These are phyloP conservation scores for Uropetala carovei DNA, from an alignment of 2,888 invertebrate genomes.

Conservation along the genomic window DNA sequence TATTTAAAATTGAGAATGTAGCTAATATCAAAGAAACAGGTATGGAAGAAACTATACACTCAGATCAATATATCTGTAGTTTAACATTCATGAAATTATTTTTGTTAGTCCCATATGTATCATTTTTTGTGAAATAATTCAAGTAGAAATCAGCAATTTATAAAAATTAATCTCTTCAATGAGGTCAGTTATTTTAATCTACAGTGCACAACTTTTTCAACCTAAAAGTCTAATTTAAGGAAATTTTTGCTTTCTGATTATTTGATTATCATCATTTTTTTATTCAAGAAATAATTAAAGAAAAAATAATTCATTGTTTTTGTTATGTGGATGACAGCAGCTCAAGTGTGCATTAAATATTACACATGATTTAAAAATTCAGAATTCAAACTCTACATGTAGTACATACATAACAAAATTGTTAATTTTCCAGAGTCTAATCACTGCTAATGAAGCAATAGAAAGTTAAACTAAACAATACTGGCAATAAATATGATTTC, in stretches of 20 bases:
- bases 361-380: too few relatives aligned
- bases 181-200: neutral
- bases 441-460: neutral
- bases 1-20: constrained; percentile 25
- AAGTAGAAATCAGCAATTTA: too few relatives aligned
- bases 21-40: neutral
- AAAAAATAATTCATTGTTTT: neutral
- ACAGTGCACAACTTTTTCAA: neutral
- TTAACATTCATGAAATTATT: neutral
- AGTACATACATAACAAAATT: too few relatives aligned
- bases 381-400: too few relatives aligned
- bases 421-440: neutral
- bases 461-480: constrained; percentile 16
- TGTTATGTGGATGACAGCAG: neutral
- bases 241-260: neutral
- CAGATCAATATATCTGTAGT: neutral
- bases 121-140: too few relatives aligned
- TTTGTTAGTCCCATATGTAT: too few relatives aligned
- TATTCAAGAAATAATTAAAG: neutral
- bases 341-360: neutral
- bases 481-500: neutral
- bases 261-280: neutral
- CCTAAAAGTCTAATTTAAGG: neutral
- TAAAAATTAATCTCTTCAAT: neutral
- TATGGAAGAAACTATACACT: neutral